phyloP scores from a whole-genome alignment of 2,797 vertebrate species.

The Hypotaenidia philippensis region DNA sequence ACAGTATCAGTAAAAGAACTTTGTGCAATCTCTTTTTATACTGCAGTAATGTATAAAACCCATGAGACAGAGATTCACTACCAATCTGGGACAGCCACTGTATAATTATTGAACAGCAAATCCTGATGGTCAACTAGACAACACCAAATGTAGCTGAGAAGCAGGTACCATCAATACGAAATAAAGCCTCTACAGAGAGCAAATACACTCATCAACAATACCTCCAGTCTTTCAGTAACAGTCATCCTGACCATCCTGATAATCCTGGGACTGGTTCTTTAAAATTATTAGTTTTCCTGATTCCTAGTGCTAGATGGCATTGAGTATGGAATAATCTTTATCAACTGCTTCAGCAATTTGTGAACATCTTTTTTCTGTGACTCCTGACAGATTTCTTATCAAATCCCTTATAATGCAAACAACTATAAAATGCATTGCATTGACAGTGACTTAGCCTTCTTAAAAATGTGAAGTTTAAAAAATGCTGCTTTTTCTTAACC shows the following conservation, averaged over 20 bases:
- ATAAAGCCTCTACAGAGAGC: not conserved
- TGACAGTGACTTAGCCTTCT: not conserved
- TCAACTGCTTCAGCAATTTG: not conserved
- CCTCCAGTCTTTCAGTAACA: not conserved
- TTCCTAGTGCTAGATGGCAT: not conserved
- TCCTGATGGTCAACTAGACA: not conserved
- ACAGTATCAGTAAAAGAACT: not conserved
- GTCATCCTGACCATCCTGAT: not conserved
- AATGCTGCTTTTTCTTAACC: not conserved
- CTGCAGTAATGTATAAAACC: not conserved
- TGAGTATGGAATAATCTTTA: not conserved
- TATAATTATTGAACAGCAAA: not conserved
- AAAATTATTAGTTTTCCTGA: not conserved
- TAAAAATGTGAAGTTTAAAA: not conserved
- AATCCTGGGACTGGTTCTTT: not conserved
- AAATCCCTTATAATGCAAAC: not conserved
- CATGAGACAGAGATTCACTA: not conserved
- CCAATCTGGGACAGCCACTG: not conserved
- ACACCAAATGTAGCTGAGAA: not conserved
- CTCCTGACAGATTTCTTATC: not conserved
- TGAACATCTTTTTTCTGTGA: not conserved
- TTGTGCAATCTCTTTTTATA: not conserved
- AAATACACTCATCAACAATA: not conserved
- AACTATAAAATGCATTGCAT: not conserved
- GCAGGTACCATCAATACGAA: not conserved